Percentiles rank a stretch among this genome's conserved stretches.
These are phyloP conservation scores for Sinocyclocheilus rhinocerous DNA, from an alignment of 2,113 vertebrate species.

Conservation along the genomic window DNA sequence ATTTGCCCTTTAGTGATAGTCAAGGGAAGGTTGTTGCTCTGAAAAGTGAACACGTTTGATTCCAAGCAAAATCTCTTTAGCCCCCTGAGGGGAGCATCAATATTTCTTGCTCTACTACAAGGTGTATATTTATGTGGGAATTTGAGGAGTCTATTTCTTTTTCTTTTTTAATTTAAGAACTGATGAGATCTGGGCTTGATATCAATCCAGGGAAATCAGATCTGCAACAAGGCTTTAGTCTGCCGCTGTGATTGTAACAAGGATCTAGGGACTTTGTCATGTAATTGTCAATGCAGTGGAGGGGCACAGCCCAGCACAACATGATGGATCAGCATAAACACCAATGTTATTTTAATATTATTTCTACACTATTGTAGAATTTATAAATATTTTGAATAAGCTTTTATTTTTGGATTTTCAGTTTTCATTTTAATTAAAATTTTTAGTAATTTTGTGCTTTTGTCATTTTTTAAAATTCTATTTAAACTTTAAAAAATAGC, in stretches of 20 bases:
- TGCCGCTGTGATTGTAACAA: not conserved
- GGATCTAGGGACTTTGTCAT: not conserved
- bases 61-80: not conserved
- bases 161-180: slow-evolving; percentile 3
- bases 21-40: slow-evolving; percentile 5
- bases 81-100: not conserved
- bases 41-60: slow-evolving; percentile 11
- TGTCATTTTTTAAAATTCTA: not conserved
- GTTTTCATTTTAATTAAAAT: not conserved
- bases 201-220: slow-evolving; percentile 12
- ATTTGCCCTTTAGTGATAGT: slow-evolving; percentile 24
- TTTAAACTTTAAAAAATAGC: not conserved
- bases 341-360: not conserved
- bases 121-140: not conserved
- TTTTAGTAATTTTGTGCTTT: not conserved
- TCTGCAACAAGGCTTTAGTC: not conserved
- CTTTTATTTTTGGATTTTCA: not conserved
- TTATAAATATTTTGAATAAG: not conserved
- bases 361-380: not conserved
- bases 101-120: not conserved
- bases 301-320: not conserved
- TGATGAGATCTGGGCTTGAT: slow-evolving; percentile 10
- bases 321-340: not conserved
- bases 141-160: not conserved
- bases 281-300: slow-evolving; percentile 7